phyloP scores from a whole-genome alignment of 2,113 vertebrate species.

The Alectura lathami region DNA sequence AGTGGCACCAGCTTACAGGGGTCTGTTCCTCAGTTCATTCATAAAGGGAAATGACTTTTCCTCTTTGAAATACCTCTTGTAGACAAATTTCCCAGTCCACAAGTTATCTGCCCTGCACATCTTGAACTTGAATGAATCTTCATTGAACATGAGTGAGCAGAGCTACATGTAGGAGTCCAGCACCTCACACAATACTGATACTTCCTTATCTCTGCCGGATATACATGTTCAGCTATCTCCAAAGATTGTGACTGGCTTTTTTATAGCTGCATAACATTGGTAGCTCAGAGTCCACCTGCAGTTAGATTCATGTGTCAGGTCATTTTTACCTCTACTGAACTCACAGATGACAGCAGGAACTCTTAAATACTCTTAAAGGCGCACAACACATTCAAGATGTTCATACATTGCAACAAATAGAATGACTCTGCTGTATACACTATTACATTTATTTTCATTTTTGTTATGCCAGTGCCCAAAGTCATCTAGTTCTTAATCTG shows the following conservation, averaged over 20 bases:
- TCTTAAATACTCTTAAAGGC: not conserved
- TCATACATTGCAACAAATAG: not conserved
- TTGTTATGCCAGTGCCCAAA: not conserved
- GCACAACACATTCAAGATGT: not conserved
- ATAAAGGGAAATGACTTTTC: not conserved
- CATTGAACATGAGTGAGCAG: not conserved
- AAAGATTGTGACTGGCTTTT: not conserved
- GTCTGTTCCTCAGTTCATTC: not conserved
- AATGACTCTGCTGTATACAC: not conserved
- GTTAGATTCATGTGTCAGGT: not conserved
- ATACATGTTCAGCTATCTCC: not conserved
- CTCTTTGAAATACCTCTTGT: not conserved
- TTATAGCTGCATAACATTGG: not conserved
- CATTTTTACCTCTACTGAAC: not conserved
- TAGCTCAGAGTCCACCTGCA: not conserved
- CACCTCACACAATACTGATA: not conserved
- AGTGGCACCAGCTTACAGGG: not conserved
- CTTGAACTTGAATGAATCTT: not conserved
- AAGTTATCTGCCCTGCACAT: not conserved
- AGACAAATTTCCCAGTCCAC: not conserved
- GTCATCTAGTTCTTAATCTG: conserved; percentile 10
- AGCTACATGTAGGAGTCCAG: not conserved
- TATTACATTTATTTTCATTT: conserved; percentile 31
- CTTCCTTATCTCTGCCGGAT: not conserved
- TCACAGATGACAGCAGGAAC: not conserved